A percentile compares a stretch with the other conserved stretches of the same genome.
phyloP scores from a whole-genome alignment of 2,888 invertebrate genomes.

The Tanaodytes sp. region DNA sequence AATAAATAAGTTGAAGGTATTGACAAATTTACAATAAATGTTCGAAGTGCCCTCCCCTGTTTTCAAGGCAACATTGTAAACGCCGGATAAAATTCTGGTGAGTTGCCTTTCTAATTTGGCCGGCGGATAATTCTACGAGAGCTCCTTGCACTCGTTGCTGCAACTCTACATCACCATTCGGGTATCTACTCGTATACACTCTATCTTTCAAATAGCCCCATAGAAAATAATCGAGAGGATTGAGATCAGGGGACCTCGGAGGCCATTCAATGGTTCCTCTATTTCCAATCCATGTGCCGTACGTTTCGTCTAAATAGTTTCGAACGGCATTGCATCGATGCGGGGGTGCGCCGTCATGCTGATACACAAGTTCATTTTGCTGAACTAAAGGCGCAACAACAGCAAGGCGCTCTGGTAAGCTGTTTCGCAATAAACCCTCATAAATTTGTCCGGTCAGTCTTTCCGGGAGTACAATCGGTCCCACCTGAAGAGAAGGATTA shows the following conservation, averaged over 20 bases:
- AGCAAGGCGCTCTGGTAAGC: too few relatives aligned
- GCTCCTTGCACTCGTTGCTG: background rate
- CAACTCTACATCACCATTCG: background rate
- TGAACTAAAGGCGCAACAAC: too few relatives aligned
- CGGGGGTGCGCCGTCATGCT: conserved; percentile 7
- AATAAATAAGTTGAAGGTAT: too few relatives aligned
- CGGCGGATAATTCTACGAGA: background rate
- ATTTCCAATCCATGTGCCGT: background rate
- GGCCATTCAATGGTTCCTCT: conserved; percentile 2
- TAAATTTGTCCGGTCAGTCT: too few relatives aligned
- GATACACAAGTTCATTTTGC: background rate
- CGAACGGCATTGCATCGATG: background rate
- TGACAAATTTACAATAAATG: conserved; percentile 3
- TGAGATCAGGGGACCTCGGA: conserved; percentile 4
- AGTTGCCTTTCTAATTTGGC: background rate
- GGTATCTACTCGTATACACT: background rate
- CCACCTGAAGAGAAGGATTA: too few relatives aligned
- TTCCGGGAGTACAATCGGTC: too few relatives aligned
- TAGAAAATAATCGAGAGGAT: conserved; percentile 11
- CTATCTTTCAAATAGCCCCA: conserved; percentile 3
- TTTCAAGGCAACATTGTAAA: background rate
- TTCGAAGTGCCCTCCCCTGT: background rate
- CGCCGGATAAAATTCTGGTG: conserved; percentile 1
- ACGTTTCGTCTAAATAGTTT: background rate
- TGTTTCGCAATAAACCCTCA: too few relatives aligned